Percentiles rank a stretch among this genome's conserved stretches.
Evolutionary conservation across 2,888 invertebrate genomes (phyloP).

Genomic region (Ectropis crepuscularia): DNA sequence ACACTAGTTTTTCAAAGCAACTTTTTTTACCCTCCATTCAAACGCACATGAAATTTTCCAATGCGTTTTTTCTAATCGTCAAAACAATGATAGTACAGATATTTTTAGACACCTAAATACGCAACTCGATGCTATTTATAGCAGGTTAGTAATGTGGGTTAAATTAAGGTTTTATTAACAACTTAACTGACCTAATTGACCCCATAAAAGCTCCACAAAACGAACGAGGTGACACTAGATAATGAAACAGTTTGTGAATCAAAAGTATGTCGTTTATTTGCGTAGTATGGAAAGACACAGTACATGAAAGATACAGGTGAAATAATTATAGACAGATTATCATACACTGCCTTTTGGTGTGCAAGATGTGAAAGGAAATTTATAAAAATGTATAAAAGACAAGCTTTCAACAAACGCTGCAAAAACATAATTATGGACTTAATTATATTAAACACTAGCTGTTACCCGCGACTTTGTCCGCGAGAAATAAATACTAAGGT

Average conservation of each 20-base stretch:
- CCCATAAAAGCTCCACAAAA: slow-evolving; percentile 29
- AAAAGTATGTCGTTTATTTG: too few species aligned
- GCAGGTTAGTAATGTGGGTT: slow-evolving; percentile 2
- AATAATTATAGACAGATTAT: too few species aligned
- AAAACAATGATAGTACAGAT: not conserved
- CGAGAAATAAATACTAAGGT: too few species aligned
- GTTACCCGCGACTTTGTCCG: too few species aligned
- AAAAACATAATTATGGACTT: too few species aligned
- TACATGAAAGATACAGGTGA: too few species aligned
- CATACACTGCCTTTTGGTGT: too few species aligned
- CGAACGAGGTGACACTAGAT: slow-evolving; percentile 23
- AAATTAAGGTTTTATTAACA: slow-evolving; percentile 17
- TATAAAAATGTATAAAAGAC: too few species aligned
- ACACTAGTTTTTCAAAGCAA: slow-evolving; percentile 22
- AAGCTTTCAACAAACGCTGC: too few species aligned
- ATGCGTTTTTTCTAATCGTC: not conserved
- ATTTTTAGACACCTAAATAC: not conserved
- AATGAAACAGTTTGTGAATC: slow-evolving; percentile 21
- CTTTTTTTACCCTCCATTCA: slow-evolving; percentile 1
- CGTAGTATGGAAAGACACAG: too few species aligned
- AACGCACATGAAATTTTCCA: not conserved
- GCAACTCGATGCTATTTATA: slow-evolving; percentile 10
- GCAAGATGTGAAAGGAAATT: too few species aligned
- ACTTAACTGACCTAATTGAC: slow-evolving; percentile 30
- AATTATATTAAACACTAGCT: too few species aligned